phyloP scores from a whole-genome alignment of 2,113 vertebrate genomes.

The Probosciger aterrimus region DNA sequence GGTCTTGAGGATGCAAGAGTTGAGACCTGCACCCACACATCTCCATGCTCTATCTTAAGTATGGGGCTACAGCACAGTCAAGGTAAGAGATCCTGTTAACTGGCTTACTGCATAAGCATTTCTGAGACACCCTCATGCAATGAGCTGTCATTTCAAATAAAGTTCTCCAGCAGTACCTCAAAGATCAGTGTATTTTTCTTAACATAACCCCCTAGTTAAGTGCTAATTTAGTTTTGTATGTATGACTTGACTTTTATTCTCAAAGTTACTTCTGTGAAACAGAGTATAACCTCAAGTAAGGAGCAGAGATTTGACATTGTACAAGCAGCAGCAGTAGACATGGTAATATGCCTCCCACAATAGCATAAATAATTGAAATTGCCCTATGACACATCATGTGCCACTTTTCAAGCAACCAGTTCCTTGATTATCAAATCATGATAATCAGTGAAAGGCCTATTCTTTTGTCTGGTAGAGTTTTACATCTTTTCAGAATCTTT shows the following conservation, averaged over 20 bases:
- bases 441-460: not conserved
- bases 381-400: not conserved
- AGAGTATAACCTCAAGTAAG: not conserved
- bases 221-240: not conserved
- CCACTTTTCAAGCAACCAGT: constrained; percentile 23
- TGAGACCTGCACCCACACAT: not conserved
- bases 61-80: not conserved
- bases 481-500: not conserved
- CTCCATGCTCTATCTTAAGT: not conserved
- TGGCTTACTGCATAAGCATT: not conserved
- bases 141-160: not conserved
- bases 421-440: constrained; percentile 45
- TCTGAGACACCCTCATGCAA: not conserved
- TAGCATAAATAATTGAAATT: constrained; percentile 51
- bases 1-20: not conserved
- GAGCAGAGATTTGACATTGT: not conserved
- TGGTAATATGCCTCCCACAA: not conserved
- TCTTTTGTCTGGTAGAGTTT: not conserved
- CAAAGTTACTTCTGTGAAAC: not conserved
- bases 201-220: not conserved
- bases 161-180: not conserved
- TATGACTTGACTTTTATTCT: not conserved
- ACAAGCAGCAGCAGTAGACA: not conserved
- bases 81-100: not conserved
- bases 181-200: not conserved